phyloP scores from a whole-genome alignment of 2,888 invertebrate species.

The Drosophila buzzatii region DNA sequence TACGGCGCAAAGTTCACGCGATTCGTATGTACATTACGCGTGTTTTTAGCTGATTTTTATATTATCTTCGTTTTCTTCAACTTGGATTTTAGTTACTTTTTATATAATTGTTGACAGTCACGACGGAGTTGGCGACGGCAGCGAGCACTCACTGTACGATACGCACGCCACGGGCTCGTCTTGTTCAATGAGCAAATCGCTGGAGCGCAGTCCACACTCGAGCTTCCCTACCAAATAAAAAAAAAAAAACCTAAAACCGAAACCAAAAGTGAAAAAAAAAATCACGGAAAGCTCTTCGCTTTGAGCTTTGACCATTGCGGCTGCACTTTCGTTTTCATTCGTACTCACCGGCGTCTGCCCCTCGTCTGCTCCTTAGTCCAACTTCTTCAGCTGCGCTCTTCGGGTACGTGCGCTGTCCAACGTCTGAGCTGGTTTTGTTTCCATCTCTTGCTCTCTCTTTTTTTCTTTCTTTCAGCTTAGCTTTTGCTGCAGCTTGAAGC shows the following conservation, averaged over 20 bases:
- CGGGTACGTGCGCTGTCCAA: conserved; percentile 37
- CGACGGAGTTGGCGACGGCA: conserved; percentile 32
- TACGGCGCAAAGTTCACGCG: conserved; percentile 27
- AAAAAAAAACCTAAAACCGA: conserved; percentile 28
- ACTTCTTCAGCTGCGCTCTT: conserved; percentile 1
- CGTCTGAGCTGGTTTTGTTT: conserved; percentile 40
- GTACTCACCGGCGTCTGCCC: conserved; percentile 5
- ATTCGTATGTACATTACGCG: conserved; percentile 7
- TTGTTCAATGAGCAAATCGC: conserved; percentile 78
- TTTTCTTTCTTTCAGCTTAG: not conserved
- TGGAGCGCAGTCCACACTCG: conserved; percentile 48
- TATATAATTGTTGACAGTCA: conserved; percentile 47
- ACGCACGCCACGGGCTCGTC: conserved; percentile 74
- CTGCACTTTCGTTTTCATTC: conserved; percentile 75
- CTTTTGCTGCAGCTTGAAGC: conserved; percentile 9
- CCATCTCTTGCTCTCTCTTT: not conserved
- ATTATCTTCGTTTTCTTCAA: not conserved
- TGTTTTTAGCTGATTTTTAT: conserved; percentile 1
- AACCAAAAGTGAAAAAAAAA: not conserved
- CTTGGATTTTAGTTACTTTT: conserved; percentile 12
- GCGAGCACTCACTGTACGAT: conserved; percentile 54
- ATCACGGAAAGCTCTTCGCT: conserved; percentile 14
- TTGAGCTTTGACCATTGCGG: conserved; percentile 23
- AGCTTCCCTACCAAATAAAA: conserved; percentile 42
- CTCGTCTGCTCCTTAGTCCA: not conserved